phyloP scores from a whole-genome alignment of 1,140 invertebrate species.

The Cydia strobilella region DNA sequence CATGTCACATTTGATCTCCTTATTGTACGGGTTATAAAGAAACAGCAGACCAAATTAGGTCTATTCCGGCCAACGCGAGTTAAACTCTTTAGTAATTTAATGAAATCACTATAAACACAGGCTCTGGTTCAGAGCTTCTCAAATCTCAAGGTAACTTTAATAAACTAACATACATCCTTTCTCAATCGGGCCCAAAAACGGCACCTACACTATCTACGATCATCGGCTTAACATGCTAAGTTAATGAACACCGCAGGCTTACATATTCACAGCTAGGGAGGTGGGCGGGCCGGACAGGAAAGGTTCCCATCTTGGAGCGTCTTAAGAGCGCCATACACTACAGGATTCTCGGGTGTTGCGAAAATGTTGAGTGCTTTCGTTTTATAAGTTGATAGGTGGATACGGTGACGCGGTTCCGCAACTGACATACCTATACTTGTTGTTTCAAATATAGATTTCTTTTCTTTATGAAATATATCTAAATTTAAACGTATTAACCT shows the following conservation, averaged over 20 bases:
- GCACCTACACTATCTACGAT: constrained; percentile 54
- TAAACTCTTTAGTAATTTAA: no score
- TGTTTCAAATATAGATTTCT: no score
- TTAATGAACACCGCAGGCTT: constrained; percentile 71
- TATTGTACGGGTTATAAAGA: no score
- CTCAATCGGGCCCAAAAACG: constrained; percentile 48
- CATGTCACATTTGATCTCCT: no score
- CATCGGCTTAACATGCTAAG: constrained; percentile 70
- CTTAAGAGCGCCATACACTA: constrained; percentile 28
- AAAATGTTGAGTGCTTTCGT: constrained; percentile 15
- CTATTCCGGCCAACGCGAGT: no score
- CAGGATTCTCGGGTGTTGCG: constrained; percentile 12
- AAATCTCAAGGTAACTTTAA: constrained; percentile 12
- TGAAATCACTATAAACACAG: background rate
- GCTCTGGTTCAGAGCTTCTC: background rate
- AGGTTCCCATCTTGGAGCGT: constrained; percentile 42
- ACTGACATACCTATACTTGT: no score
- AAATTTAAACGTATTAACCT: no score
- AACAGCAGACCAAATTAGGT: no score
- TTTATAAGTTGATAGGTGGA: constrained; percentile 13
- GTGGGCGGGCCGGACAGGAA: constrained; percentile 39
- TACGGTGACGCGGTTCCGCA: background rate
- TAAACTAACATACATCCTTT: constrained; percentile 32
- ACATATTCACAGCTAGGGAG: constrained; percentile 50
- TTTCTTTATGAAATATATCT: no score